Conservation (phyloP, 2,888 invertebrate species). For the Eucriotettix oculatus region DNA sequence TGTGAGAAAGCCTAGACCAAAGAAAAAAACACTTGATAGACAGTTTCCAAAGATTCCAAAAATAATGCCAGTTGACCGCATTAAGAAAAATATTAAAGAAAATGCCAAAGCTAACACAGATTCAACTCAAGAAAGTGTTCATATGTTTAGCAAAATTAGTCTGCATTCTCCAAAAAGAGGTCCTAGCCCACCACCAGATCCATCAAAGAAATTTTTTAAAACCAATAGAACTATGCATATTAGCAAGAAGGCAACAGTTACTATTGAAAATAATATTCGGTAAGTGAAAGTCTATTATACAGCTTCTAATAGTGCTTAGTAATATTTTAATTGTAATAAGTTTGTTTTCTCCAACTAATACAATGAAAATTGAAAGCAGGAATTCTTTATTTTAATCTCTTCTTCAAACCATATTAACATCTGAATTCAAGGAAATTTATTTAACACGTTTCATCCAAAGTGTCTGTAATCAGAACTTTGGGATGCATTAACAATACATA, state of each 20-base stretch:
- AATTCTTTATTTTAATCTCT: no score
- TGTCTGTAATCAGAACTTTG: no score
- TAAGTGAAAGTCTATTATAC: neutral
- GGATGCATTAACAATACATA: no score
- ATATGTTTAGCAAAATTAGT: neutral
- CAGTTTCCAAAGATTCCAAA: slow-evolving; percentile 17
- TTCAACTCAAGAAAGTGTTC: no score
- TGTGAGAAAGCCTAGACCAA: slow-evolving; percentile 41
- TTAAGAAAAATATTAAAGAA: neutral
- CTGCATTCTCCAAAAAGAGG: slow-evolving; percentile 1
- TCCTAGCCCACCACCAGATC: slow-evolving; percentile 16
- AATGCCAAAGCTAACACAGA: no score
- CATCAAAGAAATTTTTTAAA: slow-evolving; percentile 29
- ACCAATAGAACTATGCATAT: slow-evolving; percentile 19
- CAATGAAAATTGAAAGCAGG: no score
- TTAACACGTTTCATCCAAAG: no score
- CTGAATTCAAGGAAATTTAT: no score
- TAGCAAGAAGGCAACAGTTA: slow-evolving; percentile 20
- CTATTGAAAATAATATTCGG: slow-evolving; percentile 25
- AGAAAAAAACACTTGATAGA: slow-evolving; percentile 16
- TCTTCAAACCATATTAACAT: no score
- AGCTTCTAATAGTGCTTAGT: no score
- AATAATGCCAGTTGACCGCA: slow-evolving; percentile 15
- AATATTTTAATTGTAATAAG: no score
- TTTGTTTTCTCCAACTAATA: no score